Percentiles rank a stretch among this genome's conserved stretches.
These are phyloP conservation scores for Caenorhabditis afra DNA, from an alignment of 2,888 invertebrate species.

Conservation along the genomic window DNA sequence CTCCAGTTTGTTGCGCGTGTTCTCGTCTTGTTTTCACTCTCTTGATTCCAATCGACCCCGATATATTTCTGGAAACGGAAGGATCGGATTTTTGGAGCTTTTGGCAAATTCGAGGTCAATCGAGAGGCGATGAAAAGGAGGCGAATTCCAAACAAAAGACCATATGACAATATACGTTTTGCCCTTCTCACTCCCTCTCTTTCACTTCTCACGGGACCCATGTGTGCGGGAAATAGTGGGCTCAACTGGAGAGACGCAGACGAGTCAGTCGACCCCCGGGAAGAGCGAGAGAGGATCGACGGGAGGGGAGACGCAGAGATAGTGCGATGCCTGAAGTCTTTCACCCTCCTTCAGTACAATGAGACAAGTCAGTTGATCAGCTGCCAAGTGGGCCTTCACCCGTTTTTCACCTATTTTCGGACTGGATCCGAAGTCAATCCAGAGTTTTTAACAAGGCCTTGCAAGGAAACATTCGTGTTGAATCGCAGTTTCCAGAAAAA, in stretches of 20 bases:
- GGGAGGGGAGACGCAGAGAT: conserved; percentile 26
- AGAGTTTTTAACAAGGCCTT: no score
- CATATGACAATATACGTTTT: conserved; percentile 59
- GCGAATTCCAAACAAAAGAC: conserved; percentile 56
- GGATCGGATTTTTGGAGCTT: conserved; percentile 3
- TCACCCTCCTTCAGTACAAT: conserved; percentile 20
- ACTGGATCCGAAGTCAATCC: no score
- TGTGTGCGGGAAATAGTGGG: conserved; percentile 23
- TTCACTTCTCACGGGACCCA: conserved; percentile 48
- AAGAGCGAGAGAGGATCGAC: conserved; percentile 10
- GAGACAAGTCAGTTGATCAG: conserved; percentile 36
- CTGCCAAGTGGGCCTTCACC: background rate
- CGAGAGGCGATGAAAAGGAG: conserved; percentile 9
- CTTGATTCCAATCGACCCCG: conserved; percentile 46
- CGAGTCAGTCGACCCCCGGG: conserved; percentile 24
- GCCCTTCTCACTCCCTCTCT: conserved; percentile 13
- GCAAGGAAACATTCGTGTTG: conserved; percentile 15
- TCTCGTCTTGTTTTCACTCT: conserved; percentile 11
- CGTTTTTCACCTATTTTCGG: conserved; percentile 18
- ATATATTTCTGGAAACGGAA: conserved; percentile 43
- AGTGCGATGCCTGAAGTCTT: conserved; percentile 23
- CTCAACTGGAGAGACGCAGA: conserved; percentile 36
- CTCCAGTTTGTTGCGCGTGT: conserved; percentile 35
- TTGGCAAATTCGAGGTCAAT: conserved; percentile 16
- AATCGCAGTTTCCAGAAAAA: conserved; percentile 4